Evolutionary conservation across 2,113 vertebrate species (phyloP), one percentile per base, ranked within the genome.

Genomic region (Brevimyrus niger): DNA sequence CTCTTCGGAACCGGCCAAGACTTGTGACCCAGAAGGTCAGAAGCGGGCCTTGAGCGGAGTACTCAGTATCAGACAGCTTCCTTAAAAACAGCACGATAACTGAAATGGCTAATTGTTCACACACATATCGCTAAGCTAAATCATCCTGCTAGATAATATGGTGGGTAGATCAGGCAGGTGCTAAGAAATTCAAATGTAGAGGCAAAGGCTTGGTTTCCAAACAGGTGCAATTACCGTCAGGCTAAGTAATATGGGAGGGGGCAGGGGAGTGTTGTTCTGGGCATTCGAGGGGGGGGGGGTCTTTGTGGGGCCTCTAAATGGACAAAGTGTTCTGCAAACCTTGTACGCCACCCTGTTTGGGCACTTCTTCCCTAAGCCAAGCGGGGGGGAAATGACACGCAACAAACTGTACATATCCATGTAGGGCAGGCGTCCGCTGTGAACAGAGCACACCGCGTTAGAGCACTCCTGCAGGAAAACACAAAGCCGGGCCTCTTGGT

Each of bases 341-440:
- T 99, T 99, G 96, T 97, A 98, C 91, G 98, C 98, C 97, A 99
- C 97, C 96, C 97, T 97, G 95, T 95, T 97, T 92, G 98, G 98
- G 94, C 98, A 99, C 95, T 97, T 98, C 97, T 97, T 99, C 93
- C 98, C 98, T 96, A 99, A 96, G 95, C 98, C 98, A 94, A 98
- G 96, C 89, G 98, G 98, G 92, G 98, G 98, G 65, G 97, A 97
- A 96, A 99, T 97, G 94, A 97, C 96, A 95, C 95, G 97, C 94
- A 98, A 98, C 96, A 99, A 96, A 97, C 96, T 98, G 97, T 98
- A 98, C 97, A 98, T 97, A 95, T 98, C 98, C 97, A 97, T 97
- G 97, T 97, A 99, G 95, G 96, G 97, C 94, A 99, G 97, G 94
- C 96, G 96, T 95, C 97, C 97, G 90, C 97, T 98, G 97, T 93